These are phyloP conservation scores for Homalodisca vitripennis DNA, from an alignment of 1,140 invertebrate genomes.

Conservation along the genomic window DNA sequence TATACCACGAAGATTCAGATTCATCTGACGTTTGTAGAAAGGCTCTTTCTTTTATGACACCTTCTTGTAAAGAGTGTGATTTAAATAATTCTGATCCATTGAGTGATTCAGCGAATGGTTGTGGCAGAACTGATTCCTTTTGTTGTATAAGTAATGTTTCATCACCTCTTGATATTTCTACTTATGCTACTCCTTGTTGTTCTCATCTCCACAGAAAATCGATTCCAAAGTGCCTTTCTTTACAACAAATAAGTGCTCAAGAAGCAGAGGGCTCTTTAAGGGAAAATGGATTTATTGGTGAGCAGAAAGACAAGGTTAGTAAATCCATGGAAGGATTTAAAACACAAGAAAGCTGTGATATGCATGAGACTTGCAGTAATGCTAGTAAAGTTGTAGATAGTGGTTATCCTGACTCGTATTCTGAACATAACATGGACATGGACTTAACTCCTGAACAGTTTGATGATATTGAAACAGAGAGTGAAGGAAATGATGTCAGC, in stretches of 20 bases:
- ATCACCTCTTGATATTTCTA: background rate
- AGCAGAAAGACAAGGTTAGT: background rate
- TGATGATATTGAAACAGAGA: slow-evolving; percentile 40
- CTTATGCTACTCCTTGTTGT: slow-evolving; percentile 6
- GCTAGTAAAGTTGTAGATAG: slow-evolving; percentile 48
- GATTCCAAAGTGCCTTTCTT: slow-evolving; percentile 9
- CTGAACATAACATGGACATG: slow-evolving; percentile 46
- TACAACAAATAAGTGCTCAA: slow-evolving; percentile 2
- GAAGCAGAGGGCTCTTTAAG: background rate
- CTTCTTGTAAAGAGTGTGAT: background rate
- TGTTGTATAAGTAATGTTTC: background rate
- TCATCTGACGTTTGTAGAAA: background rate
- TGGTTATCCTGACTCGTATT: slow-evolving; percentile 53
- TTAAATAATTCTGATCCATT: background rate
- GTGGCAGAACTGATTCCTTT: background rate
- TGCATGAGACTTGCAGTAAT: slow-evolving; percentile 22
- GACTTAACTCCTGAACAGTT: slow-evolving; percentile 43
- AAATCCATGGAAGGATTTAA: slow-evolving; percentile 8
- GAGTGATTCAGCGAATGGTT: background rate
- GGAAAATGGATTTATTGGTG: background rate
- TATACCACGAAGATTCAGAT: too few relatives aligned
- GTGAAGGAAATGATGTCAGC: slow-evolving; percentile 36
- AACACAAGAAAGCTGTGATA: background rate
- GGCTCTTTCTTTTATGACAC: background rate
- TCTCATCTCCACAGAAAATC: slow-evolving; percentile 1